phyloP scores from a whole-genome alignment of 1,140 invertebrate species.

The Dreissena polymorpha region DNA sequence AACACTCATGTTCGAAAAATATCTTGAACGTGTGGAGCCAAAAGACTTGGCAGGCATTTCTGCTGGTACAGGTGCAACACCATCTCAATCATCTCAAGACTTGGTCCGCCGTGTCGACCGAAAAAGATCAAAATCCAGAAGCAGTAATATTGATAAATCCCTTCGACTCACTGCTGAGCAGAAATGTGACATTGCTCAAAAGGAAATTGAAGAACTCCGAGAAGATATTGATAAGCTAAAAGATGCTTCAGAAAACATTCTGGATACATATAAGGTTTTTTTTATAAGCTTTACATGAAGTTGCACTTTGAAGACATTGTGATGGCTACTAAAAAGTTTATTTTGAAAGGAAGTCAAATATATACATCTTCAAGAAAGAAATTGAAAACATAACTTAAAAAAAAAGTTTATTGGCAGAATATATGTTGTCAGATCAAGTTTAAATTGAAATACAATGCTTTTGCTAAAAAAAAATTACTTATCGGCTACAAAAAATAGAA shows the following conservation, averaged over 20 bases:
- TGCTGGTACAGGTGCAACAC: slow-evolving; percentile 39
- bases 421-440: too few relatives aligned
- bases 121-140: slow-evolving; percentile 77
- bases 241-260: slow-evolving; percentile 78
- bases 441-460: too few relatives aligned
- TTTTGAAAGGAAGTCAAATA: too few relatives aligned
- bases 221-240: slow-evolving; percentile 76
- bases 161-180: slow-evolving; percentile 77
- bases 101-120: slow-evolving; percentile 62
- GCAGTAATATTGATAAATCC: slow-evolving; percentile 73
- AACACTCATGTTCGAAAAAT: slow-evolving; percentile 80
- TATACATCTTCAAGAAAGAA: too few relatives aligned
- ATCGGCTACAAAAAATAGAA: too few relatives aligned
- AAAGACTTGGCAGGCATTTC: slow-evolving; percentile 61
- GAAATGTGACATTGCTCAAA: slow-evolving; percentile 80
- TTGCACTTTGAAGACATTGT: too few relatives aligned
- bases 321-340: too few relatives aligned
- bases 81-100: slow-evolving; percentile 65
- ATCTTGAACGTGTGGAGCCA: slow-evolving; percentile 76
- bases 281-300: not conserved
- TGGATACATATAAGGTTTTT: slow-evolving; percentile 77
- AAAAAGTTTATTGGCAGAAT: too few relatives aligned
- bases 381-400: too few relatives aligned
- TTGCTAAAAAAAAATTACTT: too few relatives aligned
- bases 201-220: slow-evolving; percentile 78